These are phyloP conservation scores for Eristalis pertinax DNA, from an alignment of 2,888 invertebrate genomes.

Conservation along the genomic window DNA sequence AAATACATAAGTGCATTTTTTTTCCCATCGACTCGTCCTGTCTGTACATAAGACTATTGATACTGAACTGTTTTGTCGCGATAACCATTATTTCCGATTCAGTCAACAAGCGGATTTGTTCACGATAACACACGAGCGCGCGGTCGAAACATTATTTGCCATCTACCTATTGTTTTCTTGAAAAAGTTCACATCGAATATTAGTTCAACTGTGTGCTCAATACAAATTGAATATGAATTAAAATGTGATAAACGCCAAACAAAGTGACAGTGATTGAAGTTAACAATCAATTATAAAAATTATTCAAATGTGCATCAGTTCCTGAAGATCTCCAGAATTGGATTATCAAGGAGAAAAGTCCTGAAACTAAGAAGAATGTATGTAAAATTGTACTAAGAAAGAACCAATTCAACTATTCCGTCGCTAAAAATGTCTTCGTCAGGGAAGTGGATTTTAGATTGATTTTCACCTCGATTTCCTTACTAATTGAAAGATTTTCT, in stretches of 20 bases:
- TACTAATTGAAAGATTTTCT: no score
- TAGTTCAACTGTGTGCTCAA: not conserved
- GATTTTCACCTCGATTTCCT: no score
- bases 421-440: no score
- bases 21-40: not conserved
- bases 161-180: not conserved
- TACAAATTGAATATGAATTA: not conserved
- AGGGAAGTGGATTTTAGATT: no score
- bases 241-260: not conserved
- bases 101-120: slow-evolving; percentile 65
- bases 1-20: slow-evolving; percentile 54
- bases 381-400: not conserved
- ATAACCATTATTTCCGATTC: slow-evolving; percentile 63
- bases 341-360: not conserved
- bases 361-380: not conserved
- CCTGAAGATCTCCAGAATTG: not conserved
- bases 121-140: slow-evolving; percentile 52
- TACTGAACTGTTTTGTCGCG: slow-evolving; percentile 63
- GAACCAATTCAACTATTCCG: no score
- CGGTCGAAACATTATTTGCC: slow-evolving; percentile 8
- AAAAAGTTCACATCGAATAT: not conserved
- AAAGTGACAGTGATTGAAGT: not conserved
- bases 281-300: not conserved
- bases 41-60: slow-evolving; percentile 65
- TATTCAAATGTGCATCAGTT: not conserved